Evolutionary conservation across 1,140 invertebrate genomes (phyloP).

Genomic region (Drosophila erecta): DNA sequence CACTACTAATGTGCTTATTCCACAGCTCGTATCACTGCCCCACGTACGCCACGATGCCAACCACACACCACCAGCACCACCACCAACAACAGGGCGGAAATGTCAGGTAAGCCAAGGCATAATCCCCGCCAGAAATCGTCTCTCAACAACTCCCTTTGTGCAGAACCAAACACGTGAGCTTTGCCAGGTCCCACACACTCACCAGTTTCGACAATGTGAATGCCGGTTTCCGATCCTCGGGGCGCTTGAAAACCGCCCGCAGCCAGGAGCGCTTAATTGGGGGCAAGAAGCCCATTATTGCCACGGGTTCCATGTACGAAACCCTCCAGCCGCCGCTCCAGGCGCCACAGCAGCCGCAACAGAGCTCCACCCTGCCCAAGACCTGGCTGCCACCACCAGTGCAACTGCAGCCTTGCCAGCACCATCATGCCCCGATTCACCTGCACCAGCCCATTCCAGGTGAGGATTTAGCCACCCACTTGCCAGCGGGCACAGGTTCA

Average conservation of each 20-base stretch:
- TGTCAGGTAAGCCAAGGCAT: constrained; percentile 52
- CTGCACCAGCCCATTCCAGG: constrained; percentile 70
- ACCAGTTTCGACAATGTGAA: constrained; percentile 91
- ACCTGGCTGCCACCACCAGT: constrained; percentile 59
- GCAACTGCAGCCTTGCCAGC: constrained; percentile 70
- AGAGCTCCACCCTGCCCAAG: constrained; percentile 62
- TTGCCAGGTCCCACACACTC: constrained; percentile 93
- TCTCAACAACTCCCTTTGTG: constrained; percentile 67
- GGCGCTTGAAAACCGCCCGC: constrained; percentile 85
- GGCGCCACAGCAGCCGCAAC: constrained; percentile 38
- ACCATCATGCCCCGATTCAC: constrained; percentile 73
- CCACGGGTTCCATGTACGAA: constrained; percentile 74
- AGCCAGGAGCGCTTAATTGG: constrained; percentile 90
- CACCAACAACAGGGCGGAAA: constrained; percentile 58
- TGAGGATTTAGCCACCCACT: neutral
- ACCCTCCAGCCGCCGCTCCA: constrained; percentile 63
- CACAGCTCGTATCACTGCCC: constrained; percentile 82
- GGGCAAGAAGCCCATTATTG: constrained; percentile 86
- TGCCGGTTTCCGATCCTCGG: constrained; percentile 85
- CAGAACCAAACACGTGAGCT: constrained; percentile 95
- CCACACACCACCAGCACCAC: constrained; percentile 65
- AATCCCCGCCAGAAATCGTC: neutral
- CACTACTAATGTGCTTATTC: constrained; percentile 28
- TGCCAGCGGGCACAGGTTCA: neutral
- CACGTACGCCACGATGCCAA: constrained; percentile 73